Base-by-base conservation (phyloP, 1,140 invertebrate genomes). In the Trichonephila clavipes region DNA sequence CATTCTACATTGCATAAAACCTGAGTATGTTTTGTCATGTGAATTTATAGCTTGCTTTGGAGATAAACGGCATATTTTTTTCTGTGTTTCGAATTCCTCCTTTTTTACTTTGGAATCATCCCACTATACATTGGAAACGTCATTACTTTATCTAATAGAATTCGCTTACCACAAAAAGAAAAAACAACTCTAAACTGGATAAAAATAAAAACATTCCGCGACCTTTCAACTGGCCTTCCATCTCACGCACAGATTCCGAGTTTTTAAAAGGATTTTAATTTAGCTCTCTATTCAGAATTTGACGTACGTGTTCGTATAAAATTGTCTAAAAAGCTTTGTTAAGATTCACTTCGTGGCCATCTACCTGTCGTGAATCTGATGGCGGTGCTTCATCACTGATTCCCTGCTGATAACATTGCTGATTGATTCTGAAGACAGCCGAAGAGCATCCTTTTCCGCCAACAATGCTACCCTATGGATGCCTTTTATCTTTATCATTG, bases 331-430 rank as follows among this genome's bases (percentile, higher is more conserved):
- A 21, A 34, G 44, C 72, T 83, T 91, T 77, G 77, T 91, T 83
- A 83, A 91, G 34, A 91, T 91, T 91, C 90, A 64, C 81, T 14
- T 58, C 59, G 28, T 1, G n/a, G 24, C 72, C 4, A 62, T n/a
- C 81, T 21, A 44, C 24, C 89, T 91, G 89, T 91, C 89, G 51
- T 51, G 34, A 58, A 40, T 51, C 14, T 7, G 72, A 64, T 83
- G 61, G 59, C 40, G 7, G 44, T 51, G 28, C 90, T 91, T 77
- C 90, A 91, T 91, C 90, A 91, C 61, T 91, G 90, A 91, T 91
- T 91, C 77, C 51, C 59, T 18, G 34, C 90, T 62, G 90, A 91
- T 83, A 91, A 14, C 28, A 62, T 69, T 16, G 34, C 58, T 62
- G 90, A 83, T 59, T 64, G 77, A 91, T 64, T 83, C 24, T 6